Evolutionary conservation across 2,888 invertebrate species (phyloP).

Genomic region (Emesis furor): DNA sequence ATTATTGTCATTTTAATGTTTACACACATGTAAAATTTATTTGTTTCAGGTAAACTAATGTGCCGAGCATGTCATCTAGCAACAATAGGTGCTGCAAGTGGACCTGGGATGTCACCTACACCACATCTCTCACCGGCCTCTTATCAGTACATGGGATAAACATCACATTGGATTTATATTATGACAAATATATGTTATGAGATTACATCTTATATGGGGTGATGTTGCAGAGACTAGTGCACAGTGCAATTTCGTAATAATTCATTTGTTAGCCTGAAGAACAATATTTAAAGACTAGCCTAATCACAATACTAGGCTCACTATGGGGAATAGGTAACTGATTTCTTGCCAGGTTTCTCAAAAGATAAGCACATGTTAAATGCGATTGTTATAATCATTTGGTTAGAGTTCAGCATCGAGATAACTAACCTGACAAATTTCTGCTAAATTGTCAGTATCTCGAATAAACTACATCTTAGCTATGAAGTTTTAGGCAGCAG

Average conservation of each 20-base stretch:
- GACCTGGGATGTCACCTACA: constrained; percentile 95
- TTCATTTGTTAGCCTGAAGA: background rate
- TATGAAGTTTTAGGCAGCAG: no score
- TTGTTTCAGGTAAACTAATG: constrained; percentile 95
- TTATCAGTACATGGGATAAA: constrained; percentile 96
- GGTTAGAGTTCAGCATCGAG: background rate
- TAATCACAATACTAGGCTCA: background rate
- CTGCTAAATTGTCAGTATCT: no score
- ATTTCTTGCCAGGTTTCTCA: background rate
- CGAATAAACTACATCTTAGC: no score
- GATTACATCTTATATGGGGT: background rate
- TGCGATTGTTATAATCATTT: background rate
- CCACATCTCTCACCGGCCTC: constrained; percentile 96
- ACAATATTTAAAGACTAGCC: background rate
- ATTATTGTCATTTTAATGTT: background rate
- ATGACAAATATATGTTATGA: background rate
- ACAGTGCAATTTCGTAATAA: background rate
- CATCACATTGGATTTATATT: background rate
- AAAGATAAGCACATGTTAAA: background rate
- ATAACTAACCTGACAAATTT: no score
- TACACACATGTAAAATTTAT: constrained; percentile 28
- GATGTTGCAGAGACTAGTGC: background rate
- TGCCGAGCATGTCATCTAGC: constrained; percentile 98
- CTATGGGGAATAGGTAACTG: background rate
- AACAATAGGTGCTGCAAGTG: constrained; percentile 93